Conservation (phyloP, 2,888 invertebrate genomes). For the Mesopsocus fuscifrons region DNA sequence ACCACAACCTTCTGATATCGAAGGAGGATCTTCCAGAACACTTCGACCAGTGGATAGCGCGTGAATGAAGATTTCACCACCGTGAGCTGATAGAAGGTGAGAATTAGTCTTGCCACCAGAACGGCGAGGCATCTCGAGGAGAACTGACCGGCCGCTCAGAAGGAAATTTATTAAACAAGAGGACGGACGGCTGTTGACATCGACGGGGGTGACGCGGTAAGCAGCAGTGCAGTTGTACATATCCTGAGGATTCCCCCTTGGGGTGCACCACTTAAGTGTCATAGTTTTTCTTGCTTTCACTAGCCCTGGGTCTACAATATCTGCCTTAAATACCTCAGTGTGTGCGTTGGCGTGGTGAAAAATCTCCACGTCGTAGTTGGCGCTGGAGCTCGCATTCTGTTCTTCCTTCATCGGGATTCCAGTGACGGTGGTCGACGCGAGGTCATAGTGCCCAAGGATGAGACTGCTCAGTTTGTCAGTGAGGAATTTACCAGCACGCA, state of each 20-base stretch:
- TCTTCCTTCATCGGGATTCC: conserved; percentile 99
- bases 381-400: conserved; percentile 92
- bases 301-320: conserved; percentile 39
- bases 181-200: conserved; percentile 87
- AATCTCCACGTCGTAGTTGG: conserved; percentile 97
- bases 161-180: conserved; percentile 94
- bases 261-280: conserved; percentile 93
- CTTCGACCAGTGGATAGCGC: conserved; percentile 67
- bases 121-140: conserved; percentile 69
- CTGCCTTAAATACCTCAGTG: conserved; percentile 48
- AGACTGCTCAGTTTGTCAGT: conserved; percentile 55
- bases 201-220: conserved; percentile 84
- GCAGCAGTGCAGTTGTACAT: conserved; percentile 68
- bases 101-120: conserved; percentile 74
- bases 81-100: conserved; percentile 83
- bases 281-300: conserved; percentile 53
- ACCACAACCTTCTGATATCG: conserved; percentile 85
- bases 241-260: conserved; percentile 65
- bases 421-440: conserved; percentile 91
- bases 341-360: conserved; percentile 79
- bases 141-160: conserved; percentile 81
- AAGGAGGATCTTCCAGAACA: conserved; percentile 84
- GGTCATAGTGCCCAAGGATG: conserved; percentile 68
- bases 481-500: conserved; percentile 46
- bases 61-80: conserved; percentile 91